Evolutionary conservation across 2,888 invertebrate genomes (phyloP), one percentile per base, ranked within the genome.

Genomic region (Plutella xylostella): DNA sequence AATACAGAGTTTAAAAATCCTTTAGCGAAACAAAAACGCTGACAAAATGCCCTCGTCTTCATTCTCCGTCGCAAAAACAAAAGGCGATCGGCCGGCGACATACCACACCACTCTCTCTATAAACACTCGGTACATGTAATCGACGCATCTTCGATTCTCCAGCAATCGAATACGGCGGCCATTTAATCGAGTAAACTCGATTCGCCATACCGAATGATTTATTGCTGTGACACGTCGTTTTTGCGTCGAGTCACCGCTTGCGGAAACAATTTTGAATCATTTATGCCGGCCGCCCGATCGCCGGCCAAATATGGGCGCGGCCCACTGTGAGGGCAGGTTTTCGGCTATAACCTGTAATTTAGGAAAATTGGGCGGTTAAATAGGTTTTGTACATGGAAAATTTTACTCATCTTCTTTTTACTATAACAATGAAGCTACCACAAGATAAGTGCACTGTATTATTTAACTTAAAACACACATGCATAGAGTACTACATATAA

Each of bases 191-290:
- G 76, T 77, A 72, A 73, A 72, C 71, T 69, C 68, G 64, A 69
- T 66, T 73, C 65, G 71, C 67, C 62, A 56, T 55, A 55, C 60
- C 56, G 72, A 76, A 80, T 83, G 82, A 82, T 83, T 83, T 83
- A 83, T 79, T 77, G 67, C 70, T 60, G 64, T 70, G 68, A 83
- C 83, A 83, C 83, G 75, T 79, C 70, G 68, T 82, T 83, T 83
- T 82, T 82, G 77, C 67, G 59, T 61, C 57, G 61, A 58, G 59
- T 54, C 60, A 58, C 54, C 65, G 64, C 68, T 73, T 67, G 70
- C 78, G 80, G 82, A 80, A 82, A 82, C 78, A 71, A 78, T 82
- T 79, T 78, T 65, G 75, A 65, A 73, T 79, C 82, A 77, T 78
- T 79, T 79, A 78, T 77, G 63, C 75, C 62, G 71, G 66, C 77